Conservation (phyloP, 2,888 invertebrate genomes). For the Glyphotaelius pellucidus region DNA sequence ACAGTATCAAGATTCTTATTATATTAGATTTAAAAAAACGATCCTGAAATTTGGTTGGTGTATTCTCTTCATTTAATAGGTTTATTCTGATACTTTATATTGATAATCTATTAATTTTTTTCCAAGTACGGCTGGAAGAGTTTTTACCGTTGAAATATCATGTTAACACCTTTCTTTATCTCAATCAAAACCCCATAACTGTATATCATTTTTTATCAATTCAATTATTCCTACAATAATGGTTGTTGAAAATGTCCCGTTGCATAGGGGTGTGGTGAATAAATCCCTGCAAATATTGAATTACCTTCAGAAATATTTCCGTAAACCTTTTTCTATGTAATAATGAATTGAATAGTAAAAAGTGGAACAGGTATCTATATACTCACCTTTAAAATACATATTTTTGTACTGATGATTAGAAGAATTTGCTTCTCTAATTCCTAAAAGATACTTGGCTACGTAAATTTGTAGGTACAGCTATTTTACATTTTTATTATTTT, state of each 20-base stretch:
- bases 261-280: neutral
- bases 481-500: no score
- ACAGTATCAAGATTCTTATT: neutral
- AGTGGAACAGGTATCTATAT: neutral
- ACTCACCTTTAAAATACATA: neutral
- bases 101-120: neutral
- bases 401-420: neutral
- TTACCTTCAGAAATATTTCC: neutral
- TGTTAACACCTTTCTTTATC: constrained; percentile 17
- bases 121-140: neutral
- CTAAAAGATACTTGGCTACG: no score
- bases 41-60: no score
- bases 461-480: neutral
- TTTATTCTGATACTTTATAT: neutral
- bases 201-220: neutral
- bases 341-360: neutral
- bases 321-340: neutral
- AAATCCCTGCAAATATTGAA: neutral
- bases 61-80: neutral
- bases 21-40: neutral
- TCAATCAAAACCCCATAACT: constrained; percentile 1
- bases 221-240: neutral
- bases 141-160: constrained; percentile 19
- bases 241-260: neutral
- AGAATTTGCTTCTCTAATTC: neutral